Evolutionary conservation across 2,888 invertebrate genomes (phyloP).

Genomic region (Sturmia bella): DNA sequence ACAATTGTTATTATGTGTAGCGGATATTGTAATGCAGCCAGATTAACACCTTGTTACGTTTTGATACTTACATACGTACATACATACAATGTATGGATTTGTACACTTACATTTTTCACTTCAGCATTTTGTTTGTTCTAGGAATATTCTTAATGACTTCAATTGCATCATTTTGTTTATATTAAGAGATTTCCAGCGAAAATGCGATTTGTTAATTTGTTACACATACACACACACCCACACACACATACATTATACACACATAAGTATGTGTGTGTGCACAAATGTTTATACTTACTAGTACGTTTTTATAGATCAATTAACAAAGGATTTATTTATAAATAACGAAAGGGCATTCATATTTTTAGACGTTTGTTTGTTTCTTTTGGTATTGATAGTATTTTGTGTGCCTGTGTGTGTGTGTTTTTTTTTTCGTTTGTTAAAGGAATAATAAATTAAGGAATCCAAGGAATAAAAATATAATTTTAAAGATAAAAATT

Average conservation of each 20-base stretch:
- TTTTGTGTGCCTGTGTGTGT: too few species aligned
- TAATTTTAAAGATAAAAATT: conserved; percentile 27
- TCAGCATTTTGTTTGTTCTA: conserved; percentile 24
- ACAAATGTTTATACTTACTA: conserved; percentile 62
- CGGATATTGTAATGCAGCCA: neutral
- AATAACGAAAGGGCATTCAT: conserved; percentile 40
- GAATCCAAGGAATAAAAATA: conserved; percentile 44
- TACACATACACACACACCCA: conserved; percentile 35
- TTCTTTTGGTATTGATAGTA: conserved; percentile 37
- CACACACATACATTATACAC: conserved; percentile 2
- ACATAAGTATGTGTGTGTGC: neutral
- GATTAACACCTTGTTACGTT: conserved; percentile 4
- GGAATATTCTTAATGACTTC: conserved; percentile 42
- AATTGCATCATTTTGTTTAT: conserved; percentile 52
- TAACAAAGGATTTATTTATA: conserved; percentile 64
- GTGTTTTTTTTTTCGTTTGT: conserved; percentile 33
- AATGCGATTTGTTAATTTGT: conserved; percentile 44
- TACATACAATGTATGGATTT: too few species aligned
- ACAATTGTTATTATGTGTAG: neutral
- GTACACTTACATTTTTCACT: conserved; percentile 8
- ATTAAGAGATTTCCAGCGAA: conserved; percentile 39
- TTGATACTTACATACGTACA: too few species aligned
- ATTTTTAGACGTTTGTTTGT: conserved; percentile 50
- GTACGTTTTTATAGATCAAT: conserved; percentile 55
- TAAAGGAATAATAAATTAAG: conserved; percentile 62